phyloP scores from a whole-genome alignment of 2,113 vertebrate genomes.

The Pomatorhinus ruficollis region DNA sequence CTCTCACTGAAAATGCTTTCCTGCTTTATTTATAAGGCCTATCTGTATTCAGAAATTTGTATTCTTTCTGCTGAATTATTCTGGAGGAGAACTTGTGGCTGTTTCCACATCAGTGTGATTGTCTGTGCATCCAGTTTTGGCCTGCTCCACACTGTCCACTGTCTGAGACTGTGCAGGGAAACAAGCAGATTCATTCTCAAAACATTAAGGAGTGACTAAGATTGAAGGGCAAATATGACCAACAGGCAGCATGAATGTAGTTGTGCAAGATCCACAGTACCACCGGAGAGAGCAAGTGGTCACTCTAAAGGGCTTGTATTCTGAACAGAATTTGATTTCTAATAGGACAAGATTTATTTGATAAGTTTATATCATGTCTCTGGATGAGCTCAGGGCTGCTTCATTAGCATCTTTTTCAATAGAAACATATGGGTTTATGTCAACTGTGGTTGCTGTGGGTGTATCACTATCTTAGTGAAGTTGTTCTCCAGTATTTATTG shows the following conservation, averaged over 20 bases:
- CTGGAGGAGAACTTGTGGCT: not conserved
- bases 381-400: not conserved
- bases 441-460: not conserved
- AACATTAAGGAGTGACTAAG: not conserved
- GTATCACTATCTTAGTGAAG: not conserved
- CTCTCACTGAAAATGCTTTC: not conserved
- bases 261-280: not conserved
- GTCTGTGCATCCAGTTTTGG: not conserved
- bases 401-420: not conserved
- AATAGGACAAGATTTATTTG: not conserved
- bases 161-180: not conserved
- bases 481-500: not conserved
- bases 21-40: not conserved
- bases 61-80: not conserved
- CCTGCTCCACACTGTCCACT: not conserved
- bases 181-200: not conserved
- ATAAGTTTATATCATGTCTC: not conserved
- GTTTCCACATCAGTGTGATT: not conserved
- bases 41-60: not conserved
- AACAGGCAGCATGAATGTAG: not conserved
- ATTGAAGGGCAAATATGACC: not conserved
- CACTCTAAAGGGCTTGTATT: not conserved
- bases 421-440: not conserved
- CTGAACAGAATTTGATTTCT: not conserved
- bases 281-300: not conserved